Percentiles rank a stretch among this genome's conserved stretches.
Evolutionary conservation across 2,113 vertebrate genomes (phyloP).

Genomic region (Elephantulus edwardii): DNA sequence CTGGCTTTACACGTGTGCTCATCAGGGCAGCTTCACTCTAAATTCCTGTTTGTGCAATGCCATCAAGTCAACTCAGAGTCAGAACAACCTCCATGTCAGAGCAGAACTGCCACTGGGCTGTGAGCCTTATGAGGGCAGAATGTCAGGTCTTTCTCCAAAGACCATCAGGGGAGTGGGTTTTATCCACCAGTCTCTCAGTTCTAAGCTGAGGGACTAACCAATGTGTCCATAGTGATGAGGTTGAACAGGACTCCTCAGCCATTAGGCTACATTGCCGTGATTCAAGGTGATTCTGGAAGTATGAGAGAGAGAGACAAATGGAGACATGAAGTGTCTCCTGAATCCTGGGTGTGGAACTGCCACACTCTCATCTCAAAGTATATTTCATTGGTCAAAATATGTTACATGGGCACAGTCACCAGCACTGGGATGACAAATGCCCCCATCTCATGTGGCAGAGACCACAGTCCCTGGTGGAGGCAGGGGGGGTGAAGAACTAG

Average conservation of each 20-base stretch:
- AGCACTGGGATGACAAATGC: neutral
- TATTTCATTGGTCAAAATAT: neutral
- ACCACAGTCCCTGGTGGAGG: neutral
- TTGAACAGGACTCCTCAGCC: neutral
- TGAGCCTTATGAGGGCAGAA: neutral
- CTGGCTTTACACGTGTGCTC: too few relatives aligned
- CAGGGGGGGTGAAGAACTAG: neutral
- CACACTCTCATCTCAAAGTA: neutral
- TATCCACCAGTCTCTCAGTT: neutral
- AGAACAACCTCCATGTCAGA: neutral
- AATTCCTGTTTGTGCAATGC: neutral
- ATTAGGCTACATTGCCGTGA: rapidly evolving
- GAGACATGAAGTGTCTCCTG: neutral
- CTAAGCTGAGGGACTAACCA: neutral
- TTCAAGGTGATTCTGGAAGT: neutral
- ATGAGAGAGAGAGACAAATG: neutral
- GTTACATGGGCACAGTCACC: neutral
- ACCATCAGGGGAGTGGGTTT: neutral
- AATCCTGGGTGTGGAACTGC: neutral
- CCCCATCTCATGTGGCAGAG: neutral
- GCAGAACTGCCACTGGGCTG: neutral
- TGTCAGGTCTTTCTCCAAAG: neutral
- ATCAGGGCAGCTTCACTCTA: too few relatives aligned
- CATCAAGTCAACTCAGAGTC: neutral
- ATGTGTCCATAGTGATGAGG: too few relatives aligned